Base-by-base conservation (phyloP, 2,888 invertebrate genomes). In the Agonopterix alstromeriana region DNA sequence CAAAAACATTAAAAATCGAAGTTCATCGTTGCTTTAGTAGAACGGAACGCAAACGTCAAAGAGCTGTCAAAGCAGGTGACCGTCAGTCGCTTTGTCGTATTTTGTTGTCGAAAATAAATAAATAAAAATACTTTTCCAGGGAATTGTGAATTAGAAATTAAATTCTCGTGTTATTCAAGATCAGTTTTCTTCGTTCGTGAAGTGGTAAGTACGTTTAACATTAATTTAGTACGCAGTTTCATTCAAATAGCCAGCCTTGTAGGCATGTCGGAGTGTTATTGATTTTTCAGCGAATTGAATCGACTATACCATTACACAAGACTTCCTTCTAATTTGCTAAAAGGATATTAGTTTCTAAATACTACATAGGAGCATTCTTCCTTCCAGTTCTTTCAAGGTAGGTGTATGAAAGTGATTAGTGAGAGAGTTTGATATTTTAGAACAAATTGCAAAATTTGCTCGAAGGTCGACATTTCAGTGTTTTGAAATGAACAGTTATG, bases 401-500 rank as follows among this genome's bases (percentile, higher is more conserved):
- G 36, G 48, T 48, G 42, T 46, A 46, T 36, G 42, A 45, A 46
- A 43, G 42, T 40, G 9, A 35, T 12, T 35, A 35, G 10, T 35
- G 35, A 10, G 8, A 9, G 35, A 35, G 5, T 36, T 12, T 10
- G 38, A 14, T 38, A 5, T 48, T 27, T 38, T 48, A 42, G 35
- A 42, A 12, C 10, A 38, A 47, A 47, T 61, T 63, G 53, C 53
- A 52, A 53, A 60, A 56, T 62, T 53, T 53, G 45, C 45, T 46
- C 46, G 65, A 67, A 70, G 70, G 71, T 66, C 64, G 62, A 54
- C 42, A 54, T 67, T 70, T 66, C 67, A 66, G 62, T 70, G 63
- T 76, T 75, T 77, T 73, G 71, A 69, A 74, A 74, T 68, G 58
- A 52, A 63, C 58, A 57, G 70, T 69, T 68, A 62, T 69, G 70